A percentile compares a stretch with the other conserved stretches of the same genome.
Evolutionary conservation across 2,113 vertebrate genomes (phyloP).

Genomic region (Boulengeromyrus knoepffleri): DNA sequence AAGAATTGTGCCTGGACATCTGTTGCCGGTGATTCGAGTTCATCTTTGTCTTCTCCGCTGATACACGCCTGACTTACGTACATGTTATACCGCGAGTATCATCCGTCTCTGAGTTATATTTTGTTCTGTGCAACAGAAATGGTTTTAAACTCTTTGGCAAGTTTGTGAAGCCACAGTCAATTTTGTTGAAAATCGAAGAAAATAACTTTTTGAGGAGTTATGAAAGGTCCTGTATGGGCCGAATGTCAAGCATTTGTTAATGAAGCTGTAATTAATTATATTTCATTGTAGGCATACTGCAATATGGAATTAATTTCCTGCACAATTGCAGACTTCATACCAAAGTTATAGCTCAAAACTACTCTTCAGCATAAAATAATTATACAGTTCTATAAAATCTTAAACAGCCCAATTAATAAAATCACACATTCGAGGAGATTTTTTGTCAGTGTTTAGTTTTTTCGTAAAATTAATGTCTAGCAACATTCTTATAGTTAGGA

Average conservation of each 20-base stretch:
- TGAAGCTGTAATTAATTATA: neutral
- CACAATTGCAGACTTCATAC: neutral
- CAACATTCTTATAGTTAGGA: neutral
- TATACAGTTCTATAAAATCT: neutral
- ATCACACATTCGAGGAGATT: neutral
- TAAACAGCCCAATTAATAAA: neutral
- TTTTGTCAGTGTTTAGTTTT: neutral
- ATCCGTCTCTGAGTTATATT: neutral
- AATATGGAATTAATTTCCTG: neutral
- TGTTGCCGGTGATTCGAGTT: conserved; percentile 83
- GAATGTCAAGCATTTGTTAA: neutral
- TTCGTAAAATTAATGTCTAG: neutral
- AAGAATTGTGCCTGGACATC: conserved; percentile 99
- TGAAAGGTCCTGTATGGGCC: neutral
- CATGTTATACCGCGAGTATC: neutral
- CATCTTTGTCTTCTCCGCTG: conserved; percentile 23
- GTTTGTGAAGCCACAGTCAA: neutral
- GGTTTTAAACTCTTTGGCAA: neutral
- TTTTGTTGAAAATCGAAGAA: neutral
- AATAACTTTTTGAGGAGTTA: neutral
- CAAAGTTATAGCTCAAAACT: neutral
- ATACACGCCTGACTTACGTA: neutral
- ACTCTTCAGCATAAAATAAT: neutral
- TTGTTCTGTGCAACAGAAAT: neutral
- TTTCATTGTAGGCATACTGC: neutral